Percentiles rank a stretch among this genome's conserved stretches.
Conservation (phyloP, 2,797 vertebrate genomes). For the Propithecus perrieri region DNA sequence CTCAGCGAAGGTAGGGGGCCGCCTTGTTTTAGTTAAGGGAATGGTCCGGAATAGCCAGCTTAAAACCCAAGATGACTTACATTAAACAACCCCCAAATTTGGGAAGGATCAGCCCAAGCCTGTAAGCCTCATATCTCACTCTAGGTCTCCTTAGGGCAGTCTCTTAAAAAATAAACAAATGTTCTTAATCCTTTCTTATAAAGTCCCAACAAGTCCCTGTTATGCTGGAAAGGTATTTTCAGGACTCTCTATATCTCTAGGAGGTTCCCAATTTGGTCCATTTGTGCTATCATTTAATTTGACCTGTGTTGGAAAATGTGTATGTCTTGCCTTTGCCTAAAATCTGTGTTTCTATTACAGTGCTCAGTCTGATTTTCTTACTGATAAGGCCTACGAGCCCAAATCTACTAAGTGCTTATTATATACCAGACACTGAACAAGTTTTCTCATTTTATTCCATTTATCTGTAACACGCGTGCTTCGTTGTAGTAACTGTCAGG, state of each 20-base stretch:
- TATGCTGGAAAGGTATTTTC: constrained; percentile 36
- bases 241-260: not conserved
- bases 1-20: constrained; percentile 76
- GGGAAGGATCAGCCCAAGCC: constrained; percentile 51
- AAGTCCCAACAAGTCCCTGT: constrained; percentile 42
- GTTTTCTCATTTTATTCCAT: not conserved
- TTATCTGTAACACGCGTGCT: not conserved
- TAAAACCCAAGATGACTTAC: constrained; percentile 71
- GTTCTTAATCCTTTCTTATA: constrained; percentile 64
- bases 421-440: not conserved
- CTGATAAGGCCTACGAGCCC: not conserved
- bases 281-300: constrained; percentile 32
- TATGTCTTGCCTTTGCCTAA: not conserved
- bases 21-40: constrained; percentile 81
- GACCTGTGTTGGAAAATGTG: not conserved
- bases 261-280: not conserved
- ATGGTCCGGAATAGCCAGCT: constrained; percentile 64
- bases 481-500: not conserved
- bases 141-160: constrained; percentile 11
- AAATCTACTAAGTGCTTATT: not conserved
- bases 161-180: constrained; percentile 69
- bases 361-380: not conserved
- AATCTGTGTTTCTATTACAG: not conserved
- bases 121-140: constrained; percentile 25
- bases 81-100: constrained; percentile 71